Evolutionary conservation across 2,797 vertebrate species (phyloP).

Genomic region (Psittacula echo): DNA sequence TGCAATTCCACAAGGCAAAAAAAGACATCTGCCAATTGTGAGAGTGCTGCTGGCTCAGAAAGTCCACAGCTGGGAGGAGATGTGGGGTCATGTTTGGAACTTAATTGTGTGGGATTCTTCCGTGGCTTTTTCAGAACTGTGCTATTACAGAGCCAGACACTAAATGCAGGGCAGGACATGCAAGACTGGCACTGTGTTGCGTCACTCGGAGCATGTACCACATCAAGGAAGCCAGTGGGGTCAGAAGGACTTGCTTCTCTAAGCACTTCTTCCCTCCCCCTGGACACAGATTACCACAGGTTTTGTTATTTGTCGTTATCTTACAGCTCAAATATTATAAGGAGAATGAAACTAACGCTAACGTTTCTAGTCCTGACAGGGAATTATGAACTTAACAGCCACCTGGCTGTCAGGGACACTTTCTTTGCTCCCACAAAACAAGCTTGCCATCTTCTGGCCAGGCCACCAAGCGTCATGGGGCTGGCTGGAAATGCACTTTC

Average conservation of each 20-base stretch:
- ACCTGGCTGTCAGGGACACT: background rate
- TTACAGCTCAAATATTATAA: background rate
- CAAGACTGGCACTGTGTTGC: accelerated
- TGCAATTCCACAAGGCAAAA: background rate
- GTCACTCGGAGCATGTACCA: accelerated
- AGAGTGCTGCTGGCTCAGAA: background rate
- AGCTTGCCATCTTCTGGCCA: conserved; percentile 70
- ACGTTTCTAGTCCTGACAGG: background rate
- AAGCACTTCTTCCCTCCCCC: accelerated
- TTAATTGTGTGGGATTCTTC: background rate
- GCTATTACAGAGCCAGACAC: background rate
- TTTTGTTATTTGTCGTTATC: background rate
- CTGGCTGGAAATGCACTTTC: background rate
- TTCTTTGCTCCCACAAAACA: conserved; percentile 32
- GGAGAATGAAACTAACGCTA: background rate
- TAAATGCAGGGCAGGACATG: background rate
- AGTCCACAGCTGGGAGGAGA: background rate
- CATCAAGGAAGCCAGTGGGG: background rate
- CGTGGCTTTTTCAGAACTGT: background rate
- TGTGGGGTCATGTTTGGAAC: background rate
- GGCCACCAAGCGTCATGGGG: background rate
- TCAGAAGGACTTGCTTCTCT: accelerated
- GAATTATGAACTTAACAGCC: background rate
- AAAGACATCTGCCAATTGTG: background rate
- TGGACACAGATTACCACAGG: background rate